phyloP scores from a whole-genome alignment of 2,113 vertebrate species.

The Chaetodon trifascialis region DNA sequence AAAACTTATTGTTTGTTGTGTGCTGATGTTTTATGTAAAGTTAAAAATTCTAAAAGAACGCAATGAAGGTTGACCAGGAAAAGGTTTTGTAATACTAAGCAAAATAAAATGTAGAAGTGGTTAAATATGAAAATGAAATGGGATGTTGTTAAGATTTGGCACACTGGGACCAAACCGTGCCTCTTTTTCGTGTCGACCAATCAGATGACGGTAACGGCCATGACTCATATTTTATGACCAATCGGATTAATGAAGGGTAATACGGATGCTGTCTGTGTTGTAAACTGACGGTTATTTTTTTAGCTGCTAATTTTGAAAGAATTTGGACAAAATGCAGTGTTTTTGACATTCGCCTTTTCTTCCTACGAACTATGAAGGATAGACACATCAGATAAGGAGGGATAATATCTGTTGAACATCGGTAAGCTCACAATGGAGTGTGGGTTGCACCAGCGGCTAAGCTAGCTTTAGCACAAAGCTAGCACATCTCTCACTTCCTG shows the following conservation, averaged over 20 bases:
- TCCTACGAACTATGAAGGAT: constrained; percentile 28
- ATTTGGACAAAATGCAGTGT: background rate
- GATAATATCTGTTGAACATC: background rate
- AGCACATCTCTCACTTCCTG: constrained; percentile 56
- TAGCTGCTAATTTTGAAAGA: constrained; percentile 5
- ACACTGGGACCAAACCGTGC: background rate
- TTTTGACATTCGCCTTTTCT: background rate
- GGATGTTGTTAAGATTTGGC: background rate
- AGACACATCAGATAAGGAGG: constrained; percentile 27
- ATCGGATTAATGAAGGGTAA: constrained; percentile 35
- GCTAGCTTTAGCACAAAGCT: constrained; percentile 53
- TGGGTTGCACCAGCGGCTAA: background rate
- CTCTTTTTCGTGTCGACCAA: constrained; percentile 48
- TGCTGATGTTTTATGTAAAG: background rate
- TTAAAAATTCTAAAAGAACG: background rate
- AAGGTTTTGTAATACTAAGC: background rate
- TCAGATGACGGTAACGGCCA: background rate
- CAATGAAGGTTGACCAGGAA: background rate
- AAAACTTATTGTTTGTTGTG: background rate
- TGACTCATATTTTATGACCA: constrained; percentile 46
- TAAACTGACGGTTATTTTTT: constrained; percentile 10
- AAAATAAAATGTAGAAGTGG: too few species aligned
- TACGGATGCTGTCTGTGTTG: constrained; percentile 5
- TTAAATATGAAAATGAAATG: background rate
- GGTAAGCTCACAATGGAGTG: constrained; percentile 33